Base-by-base conservation (phyloP, 2,797 vertebrate species). In the Esox lucius region DNA sequence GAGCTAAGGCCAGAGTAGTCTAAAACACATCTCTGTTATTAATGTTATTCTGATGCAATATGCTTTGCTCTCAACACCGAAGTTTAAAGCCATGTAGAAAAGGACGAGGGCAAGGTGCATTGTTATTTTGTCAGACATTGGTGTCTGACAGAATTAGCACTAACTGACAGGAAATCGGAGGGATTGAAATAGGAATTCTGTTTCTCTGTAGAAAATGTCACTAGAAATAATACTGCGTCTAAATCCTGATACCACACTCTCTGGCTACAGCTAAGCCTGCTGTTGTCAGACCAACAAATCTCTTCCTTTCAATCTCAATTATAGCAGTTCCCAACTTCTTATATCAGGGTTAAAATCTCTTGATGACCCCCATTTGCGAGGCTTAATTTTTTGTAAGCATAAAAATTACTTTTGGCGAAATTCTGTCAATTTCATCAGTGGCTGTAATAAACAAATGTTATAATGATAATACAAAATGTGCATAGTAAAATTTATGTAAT, bases 221-320 rank as follows among this genome's bases (percentile, higher is more conserved):
- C 19, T n/a, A n/a, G 19, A 56, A n/a, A 9, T 8, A 56, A n/a
- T 13, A 19, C 17, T n/a, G 19, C 8, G 53, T 56, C 53, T 22
- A 2, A 22, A 7, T 19, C n/a, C 8, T n/a, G 53, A 56, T n/a
- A 56, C n/a, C n/a, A n/a, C n/a, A 2, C 53, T 56, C 53, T 56
- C 53, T 56, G 17, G 19, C 53, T 56, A n/a, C 49, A 53, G n/a
- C 19, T 19, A 53, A 53, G 49, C 49, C 49, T 53, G 49, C 49
- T 53, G 49, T 49, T 53, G 49, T 53, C 49, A 17, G 49, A 17
- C 49, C 49, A 53, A 53, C 48, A 39, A 6, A 19, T 22, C 9
- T 13, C 16, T 39, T 4, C 48, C 28, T 74, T 70, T 66, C 64
- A 68, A 73, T 53, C 71, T 76, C 59, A 56, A 46, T 46, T 39